Conservation (phyloP, 2,113 vertebrate genomes). For the Centrocercus urophasianus region DNA sequence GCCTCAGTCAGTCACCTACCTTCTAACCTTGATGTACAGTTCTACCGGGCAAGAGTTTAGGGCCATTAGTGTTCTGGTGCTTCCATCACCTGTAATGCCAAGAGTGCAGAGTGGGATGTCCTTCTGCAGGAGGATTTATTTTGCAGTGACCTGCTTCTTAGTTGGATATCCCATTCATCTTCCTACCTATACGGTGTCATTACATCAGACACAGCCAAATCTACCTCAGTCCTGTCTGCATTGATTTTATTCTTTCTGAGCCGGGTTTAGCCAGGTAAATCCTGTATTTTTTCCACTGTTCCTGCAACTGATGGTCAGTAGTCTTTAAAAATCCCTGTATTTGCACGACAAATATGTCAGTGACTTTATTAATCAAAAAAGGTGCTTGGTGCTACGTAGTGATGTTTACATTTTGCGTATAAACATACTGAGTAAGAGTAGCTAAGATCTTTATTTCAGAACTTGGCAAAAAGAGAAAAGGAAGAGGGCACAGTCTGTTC, state of each 20-base stretch:
- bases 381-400: not conserved
- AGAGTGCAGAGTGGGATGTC: not conserved
- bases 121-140: not conserved
- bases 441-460: not conserved
- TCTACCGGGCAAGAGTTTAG: not conserved
- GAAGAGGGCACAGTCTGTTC: not conserved
- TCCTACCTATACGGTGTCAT: not conserved
- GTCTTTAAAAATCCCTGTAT: not conserved
- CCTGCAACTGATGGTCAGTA: not conserved
- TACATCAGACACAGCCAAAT: conserved; percentile 5
- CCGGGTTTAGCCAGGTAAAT: not conserved
- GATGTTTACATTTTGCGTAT: conserved; percentile 16
- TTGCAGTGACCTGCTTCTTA: not conserved
- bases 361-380: conserved; percentile 11
- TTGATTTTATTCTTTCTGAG: not conserved
- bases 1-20: not conserved
- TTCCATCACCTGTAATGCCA: not conserved
- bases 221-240: conserved; percentile 43
- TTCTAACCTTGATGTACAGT: fast-evolving
- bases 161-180: not conserved
- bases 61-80: not conserved
- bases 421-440: not conserved
- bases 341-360: conserved; percentile 21
- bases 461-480: not conserved
- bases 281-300: not conserved